A percentile compares a stretch with the other conserved stretches of the same genome.
phyloP scores from a whole-genome alignment of 2,113 vertebrate genomes.

The Zosterops lateralis region DNA sequence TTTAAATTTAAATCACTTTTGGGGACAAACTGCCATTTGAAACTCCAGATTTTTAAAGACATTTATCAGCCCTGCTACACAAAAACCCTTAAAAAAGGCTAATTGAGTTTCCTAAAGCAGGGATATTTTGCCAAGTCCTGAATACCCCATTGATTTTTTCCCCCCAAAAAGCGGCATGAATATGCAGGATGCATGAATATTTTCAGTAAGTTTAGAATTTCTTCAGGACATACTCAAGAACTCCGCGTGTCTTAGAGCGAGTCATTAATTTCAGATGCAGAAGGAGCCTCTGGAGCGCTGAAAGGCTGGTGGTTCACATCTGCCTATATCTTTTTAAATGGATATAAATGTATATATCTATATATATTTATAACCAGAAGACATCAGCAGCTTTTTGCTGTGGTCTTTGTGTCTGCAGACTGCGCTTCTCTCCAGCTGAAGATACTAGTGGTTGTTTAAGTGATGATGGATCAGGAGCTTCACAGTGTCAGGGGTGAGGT shows the following conservation, averaged over 20 bases:
- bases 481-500: not conserved
- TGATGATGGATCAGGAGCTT: not conserved
- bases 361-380: not conserved
- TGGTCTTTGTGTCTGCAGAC: not conserved
- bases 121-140: not conserved
- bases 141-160: not conserved
- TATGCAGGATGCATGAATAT: not conserved
- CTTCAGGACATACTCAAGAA: not conserved
- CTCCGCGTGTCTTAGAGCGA: not conserved
- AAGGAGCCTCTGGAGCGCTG: not conserved
- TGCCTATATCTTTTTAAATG: not conserved
- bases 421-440: not conserved
- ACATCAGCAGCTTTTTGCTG: not conserved
- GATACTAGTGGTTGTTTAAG: not conserved
- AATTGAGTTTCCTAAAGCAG: not conserved
- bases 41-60: not conserved
- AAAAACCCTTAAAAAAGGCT: not conserved
- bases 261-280: not conserved
- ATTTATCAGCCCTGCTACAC: not conserved
- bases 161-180: not conserved
- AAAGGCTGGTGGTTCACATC: not conserved
- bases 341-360: not conserved
- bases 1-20: not conserved
- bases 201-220: slow-evolving; percentile 7
- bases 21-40: not conserved